Percentiles rank a stretch among this genome's conserved stretches.
Conservation (phyloP, 92 coral and sea anemone genomes). For the Paramuricea clavata region DNA sequence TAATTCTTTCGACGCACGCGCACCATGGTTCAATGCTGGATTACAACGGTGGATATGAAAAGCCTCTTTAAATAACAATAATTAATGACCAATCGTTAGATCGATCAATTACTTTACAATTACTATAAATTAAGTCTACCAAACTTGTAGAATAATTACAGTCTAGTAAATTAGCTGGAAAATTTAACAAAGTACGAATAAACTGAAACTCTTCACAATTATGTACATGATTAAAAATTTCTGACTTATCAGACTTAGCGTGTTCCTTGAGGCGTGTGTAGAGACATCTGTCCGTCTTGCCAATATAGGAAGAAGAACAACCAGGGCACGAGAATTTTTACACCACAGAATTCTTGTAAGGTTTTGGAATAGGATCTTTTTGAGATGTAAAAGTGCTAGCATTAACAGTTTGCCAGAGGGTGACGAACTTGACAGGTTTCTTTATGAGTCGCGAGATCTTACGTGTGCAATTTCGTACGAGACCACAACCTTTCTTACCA, state of each 20-base stretch:
- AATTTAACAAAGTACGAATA: constrained; percentile 14
- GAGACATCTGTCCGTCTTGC: constrained; percentile 42
- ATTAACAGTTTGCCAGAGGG: background rate
- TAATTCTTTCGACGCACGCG: too few species aligned
- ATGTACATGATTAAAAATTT: constrained; percentile 18
- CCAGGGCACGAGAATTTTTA: constrained; percentile 33
- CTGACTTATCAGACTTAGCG: constrained; percentile 8
- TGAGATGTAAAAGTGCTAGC: background rate
- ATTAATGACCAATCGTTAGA: too few species aligned
- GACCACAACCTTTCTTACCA: constrained; percentile 12
- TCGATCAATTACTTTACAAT: too few species aligned
- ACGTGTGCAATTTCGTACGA: background rate
- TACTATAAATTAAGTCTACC: background rate
- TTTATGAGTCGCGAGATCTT: constrained; percentile 13
- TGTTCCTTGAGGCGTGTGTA: constrained; percentile 48
- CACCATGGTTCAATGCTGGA: constrained; percentile 22
- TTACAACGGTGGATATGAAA: constrained; percentile 31
- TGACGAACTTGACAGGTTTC: constrained; percentile 6
- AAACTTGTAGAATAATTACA: background rate
- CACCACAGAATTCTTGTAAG: constrained; percentile 32
- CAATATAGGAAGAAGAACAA: constrained; percentile 41
- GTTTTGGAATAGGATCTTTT: constrained; percentile 43
- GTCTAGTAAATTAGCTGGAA: constrained; percentile 2
- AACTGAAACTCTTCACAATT: constrained; percentile 14
- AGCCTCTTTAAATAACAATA: background rate